phyloP scores from a whole-genome alignment of 2,888 invertebrate genomes.

The Physocephala rufipes region DNA sequence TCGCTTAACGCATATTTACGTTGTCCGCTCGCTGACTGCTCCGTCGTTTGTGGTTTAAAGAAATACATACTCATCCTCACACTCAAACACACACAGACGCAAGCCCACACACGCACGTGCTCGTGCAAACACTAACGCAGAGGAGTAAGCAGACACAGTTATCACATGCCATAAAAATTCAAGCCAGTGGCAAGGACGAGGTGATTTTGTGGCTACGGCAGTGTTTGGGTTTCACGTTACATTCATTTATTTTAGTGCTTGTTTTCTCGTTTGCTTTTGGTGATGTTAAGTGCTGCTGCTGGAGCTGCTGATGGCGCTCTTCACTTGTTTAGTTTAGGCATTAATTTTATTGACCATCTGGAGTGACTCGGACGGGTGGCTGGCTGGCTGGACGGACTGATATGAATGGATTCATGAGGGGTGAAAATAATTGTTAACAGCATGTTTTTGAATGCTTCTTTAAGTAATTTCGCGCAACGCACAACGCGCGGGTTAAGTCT shows the following conservation, averaged over 20 bases:
- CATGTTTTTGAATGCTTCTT: slow-evolving; percentile 51
- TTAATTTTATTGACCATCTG: slow-evolving; percentile 49
- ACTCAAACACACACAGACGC: too few species aligned
- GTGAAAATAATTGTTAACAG: slow-evolving; percentile 63
- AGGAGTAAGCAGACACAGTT: too few species aligned
- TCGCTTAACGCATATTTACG: not conserved
- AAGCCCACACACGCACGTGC: too few species aligned
- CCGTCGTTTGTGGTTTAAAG: too few species aligned
- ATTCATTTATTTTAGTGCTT: not conserved
- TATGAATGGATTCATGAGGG: slow-evolving; percentile 43
- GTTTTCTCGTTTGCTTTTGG: slow-evolving; percentile 1
- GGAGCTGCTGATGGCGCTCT: slow-evolving; percentile 39
- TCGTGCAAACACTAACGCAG: too few species aligned
- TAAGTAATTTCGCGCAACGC: slow-evolving; percentile 42
- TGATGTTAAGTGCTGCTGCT: slow-evolving; percentile 45
- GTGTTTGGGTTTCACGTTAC: too few species aligned
- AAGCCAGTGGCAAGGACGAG: too few species aligned
- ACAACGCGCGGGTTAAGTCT: slow-evolving; percentile 37
- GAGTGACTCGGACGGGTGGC: not conserved
- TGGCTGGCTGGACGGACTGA: slow-evolving; percentile 2
- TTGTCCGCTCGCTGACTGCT: not conserved
- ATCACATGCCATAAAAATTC: too few species aligned
- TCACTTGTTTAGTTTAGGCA: slow-evolving; percentile 62
- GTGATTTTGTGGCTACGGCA: too few species aligned
- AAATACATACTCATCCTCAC: too few species aligned